Conservation (phyloP, 2,113 vertebrate genomes). For the Bubo bubo region DNA sequence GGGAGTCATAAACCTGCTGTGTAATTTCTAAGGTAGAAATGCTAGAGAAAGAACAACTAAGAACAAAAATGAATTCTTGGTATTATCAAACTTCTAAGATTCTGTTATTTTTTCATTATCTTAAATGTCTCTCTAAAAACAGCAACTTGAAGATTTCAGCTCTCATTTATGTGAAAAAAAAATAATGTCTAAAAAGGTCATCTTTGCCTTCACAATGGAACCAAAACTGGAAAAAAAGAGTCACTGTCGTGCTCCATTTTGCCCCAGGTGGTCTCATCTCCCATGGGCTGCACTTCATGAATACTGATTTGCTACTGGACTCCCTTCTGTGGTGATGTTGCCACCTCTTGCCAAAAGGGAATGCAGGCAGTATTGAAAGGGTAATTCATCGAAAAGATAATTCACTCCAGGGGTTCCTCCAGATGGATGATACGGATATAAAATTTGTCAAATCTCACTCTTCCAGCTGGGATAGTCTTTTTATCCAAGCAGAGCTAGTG, state of each 20-base stretch:
- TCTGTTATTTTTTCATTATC: background rate
- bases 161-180: background rate
- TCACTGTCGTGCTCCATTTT: background rate
- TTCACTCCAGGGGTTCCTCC: background rate
- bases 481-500: background rate
- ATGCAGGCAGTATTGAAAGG: background rate
- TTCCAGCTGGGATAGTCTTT: background rate
- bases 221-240: background rate
- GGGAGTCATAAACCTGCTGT: background rate
- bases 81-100: background rate
- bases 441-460: background rate
- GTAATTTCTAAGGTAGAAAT: background rate
- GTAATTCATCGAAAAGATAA: background rate
- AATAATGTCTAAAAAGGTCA: background rate
- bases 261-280: background rate
- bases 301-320: background rate
- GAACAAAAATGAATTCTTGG: background rate
- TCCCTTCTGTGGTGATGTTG: background rate
- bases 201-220: background rate
- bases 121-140: background rate
- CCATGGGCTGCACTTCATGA: background rate
- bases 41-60: background rate
- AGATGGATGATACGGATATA: background rate
- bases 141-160: background rate
- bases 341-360: background rate